Conservation (phyloP, 2,797 vertebrate genomes). For the Pangasius krempfi region DNA sequence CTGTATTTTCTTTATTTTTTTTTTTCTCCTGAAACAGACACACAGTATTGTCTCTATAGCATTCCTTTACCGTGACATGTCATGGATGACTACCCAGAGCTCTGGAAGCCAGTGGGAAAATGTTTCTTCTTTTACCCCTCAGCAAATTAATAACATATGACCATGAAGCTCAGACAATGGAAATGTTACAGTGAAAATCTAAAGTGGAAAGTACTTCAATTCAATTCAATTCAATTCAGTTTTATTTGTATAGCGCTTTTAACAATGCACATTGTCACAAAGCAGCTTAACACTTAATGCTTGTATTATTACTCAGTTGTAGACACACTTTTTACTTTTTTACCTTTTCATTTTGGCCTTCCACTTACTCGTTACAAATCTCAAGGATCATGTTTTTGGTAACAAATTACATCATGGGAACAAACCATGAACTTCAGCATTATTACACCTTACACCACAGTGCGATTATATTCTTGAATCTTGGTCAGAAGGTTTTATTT, state of each 20-base stretch:
- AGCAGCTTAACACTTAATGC: background rate
- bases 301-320: background rate
- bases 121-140: slow-evolving; percentile 48
- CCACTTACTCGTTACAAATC: background rate
- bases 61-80: slow-evolving; percentile 55
- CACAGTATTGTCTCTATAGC: slow-evolving; percentile 60
- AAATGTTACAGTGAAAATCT: slow-evolving; percentile 25
- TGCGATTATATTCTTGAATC: background rate
- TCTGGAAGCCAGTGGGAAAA: slow-evolving; percentile 24
- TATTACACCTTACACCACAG: background rate
- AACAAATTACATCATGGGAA: background rate
- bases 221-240: too few species aligned
- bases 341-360: background rate
- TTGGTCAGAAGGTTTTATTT: background rate
- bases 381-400: background rate
- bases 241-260: too few species aligned
- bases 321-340: background rate
- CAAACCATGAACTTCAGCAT: background rate
- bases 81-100: slow-evolving; percentile 48
- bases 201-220: background rate
- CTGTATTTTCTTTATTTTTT: slow-evolving; percentile 57
- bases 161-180: slow-evolving; percentile 59
- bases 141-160: slow-evolving; percentile 67
- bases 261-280: too few species aligned
- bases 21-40: slow-evolving; percentile 66